phyloP scores from a whole-genome alignment of 1,140 invertebrate genomes.

The Formica selysi region DNA sequence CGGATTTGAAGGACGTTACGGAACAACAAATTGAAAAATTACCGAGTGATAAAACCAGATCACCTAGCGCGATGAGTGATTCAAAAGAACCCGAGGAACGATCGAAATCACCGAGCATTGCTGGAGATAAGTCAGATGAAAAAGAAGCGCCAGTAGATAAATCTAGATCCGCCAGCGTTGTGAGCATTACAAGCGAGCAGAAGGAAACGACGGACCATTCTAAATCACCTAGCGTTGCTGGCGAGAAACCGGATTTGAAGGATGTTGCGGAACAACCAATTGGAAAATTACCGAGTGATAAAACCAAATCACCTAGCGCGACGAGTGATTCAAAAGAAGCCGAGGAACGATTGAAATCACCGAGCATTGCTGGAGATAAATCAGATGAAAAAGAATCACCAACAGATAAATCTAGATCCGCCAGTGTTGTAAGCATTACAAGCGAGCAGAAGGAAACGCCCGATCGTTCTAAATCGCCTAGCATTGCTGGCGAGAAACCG shows the following conservation, averaged over 20 bases:
- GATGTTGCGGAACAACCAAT: conserved; percentile 34
- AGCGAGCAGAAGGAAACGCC: conserved; percentile 29
- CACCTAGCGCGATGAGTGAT: too few species aligned
- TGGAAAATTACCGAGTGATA: conserved; percentile 56
- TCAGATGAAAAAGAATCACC: conserved; percentile 41
- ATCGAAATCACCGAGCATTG: conserved; percentile 66
- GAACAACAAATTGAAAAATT: conserved; percentile 64
- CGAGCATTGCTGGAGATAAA: conserved; percentile 61
- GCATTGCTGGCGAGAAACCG: conserved; percentile 51
- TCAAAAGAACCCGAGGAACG: not conserved
- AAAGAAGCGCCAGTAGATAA: conserved; percentile 15
- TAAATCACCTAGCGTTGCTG: conserved; percentile 53
- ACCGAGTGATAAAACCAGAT: not conserved
- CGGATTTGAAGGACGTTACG: conserved; percentile 33
- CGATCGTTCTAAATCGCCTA: conserved; percentile 58
- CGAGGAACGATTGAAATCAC: conserved; percentile 59
- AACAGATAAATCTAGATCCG: not conserved
- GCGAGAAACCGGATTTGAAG: conserved; percentile 58
- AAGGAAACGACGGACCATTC: conserved; percentile 31
- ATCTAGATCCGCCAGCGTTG: conserved; percentile 4
- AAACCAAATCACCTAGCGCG: not conserved
- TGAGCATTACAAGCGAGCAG: conserved; percentile 10
- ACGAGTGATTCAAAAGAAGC: too few species aligned
- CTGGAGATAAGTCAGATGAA: conserved; percentile 42
- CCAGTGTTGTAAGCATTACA: conserved; percentile 5